These are phyloP conservation scores for Xenopus borealis DNA, from an alignment of 2,113 vertebrate genomes.

Conservation along the genomic window DNA sequence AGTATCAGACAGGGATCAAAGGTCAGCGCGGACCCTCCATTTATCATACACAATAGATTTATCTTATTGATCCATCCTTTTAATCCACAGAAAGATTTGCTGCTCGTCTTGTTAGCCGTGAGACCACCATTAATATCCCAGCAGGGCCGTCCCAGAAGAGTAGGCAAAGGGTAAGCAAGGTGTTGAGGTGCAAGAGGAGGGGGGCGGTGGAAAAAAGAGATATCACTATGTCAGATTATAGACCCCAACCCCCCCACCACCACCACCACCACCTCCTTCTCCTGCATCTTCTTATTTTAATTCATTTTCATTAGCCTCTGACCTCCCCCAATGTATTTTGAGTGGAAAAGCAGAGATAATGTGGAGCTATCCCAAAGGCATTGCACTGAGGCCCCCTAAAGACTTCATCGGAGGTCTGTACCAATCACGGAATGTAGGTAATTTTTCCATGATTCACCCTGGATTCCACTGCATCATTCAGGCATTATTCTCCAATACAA, in stretches of 20 bases:
- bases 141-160: background rate
- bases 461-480: constrained; percentile 1
- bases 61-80: constrained; percentile 20
- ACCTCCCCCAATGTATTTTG: background rate
- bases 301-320: constrained; percentile 38
- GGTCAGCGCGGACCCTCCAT: constrained; percentile 24
- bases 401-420: too few relatives aligned
- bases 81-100: background rate
- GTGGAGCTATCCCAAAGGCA: background rate
- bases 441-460: background rate
- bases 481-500: background rate
- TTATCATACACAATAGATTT: background rate
- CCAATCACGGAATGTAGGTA: background rate
- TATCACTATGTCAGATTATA: too few relatives aligned
- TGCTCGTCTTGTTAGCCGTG: constrained; percentile 3
- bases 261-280: too few relatives aligned
- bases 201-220: background rate
- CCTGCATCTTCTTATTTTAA: background rate
- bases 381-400: background rate
- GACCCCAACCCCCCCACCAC: background rate
- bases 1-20: constrained; percentile 11
- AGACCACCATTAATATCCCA: background rate
- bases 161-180: constrained; percentile 19
- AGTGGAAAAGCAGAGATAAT: background rate
- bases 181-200: background rate